A percentile compares a stretch with the other conserved stretches of the same genome.
Conservation (phyloP, 2,888 invertebrate genomes). For the Aphidoletes aphidimyza region DNA sequence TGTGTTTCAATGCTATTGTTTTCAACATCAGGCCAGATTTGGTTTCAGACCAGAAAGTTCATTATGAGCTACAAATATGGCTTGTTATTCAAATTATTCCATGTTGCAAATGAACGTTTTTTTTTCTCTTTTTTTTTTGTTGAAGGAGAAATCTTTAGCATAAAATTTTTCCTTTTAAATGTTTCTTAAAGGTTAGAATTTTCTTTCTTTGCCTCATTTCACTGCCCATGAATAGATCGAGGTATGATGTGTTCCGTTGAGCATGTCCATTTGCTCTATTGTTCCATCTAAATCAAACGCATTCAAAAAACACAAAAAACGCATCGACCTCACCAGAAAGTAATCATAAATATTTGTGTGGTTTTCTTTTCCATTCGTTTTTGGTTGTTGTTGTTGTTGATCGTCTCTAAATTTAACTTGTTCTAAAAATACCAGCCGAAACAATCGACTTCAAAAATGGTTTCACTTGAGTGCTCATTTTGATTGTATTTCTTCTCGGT, state of each 20-base stretch:
- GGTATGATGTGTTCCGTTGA: constrained; percentile 33
- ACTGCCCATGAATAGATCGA: not conserved
- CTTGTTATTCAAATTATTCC: no score
- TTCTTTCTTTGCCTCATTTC: constrained; percentile 2
- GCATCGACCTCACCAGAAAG: not conserved
- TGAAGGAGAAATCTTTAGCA: not conserved
- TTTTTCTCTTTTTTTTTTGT: no score
- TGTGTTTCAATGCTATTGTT: constrained; percentile 25
- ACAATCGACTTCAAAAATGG: not conserved
- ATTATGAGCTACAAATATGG: no score
- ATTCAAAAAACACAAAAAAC: not conserved
- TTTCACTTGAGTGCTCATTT: constrained; percentile 1
- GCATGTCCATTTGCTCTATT: constrained; percentile 34
- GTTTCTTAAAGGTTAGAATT: constrained; percentile 4
- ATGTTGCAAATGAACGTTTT: no score
- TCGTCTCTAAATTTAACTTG: constrained; percentile 23
- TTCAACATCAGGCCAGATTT: not conserved
- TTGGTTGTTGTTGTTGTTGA: no score
- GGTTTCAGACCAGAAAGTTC: not conserved
- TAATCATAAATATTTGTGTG: no score
- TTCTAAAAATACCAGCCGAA: constrained; percentile 1
- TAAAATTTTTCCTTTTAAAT: not conserved
- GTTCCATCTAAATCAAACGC: constrained; percentile 33
- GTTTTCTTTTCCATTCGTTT: no score
- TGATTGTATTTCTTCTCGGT: not conserved